Evolutionary conservation across 2,113 vertebrate species (phyloP).

Genomic region (Hylia prasina): DNA sequence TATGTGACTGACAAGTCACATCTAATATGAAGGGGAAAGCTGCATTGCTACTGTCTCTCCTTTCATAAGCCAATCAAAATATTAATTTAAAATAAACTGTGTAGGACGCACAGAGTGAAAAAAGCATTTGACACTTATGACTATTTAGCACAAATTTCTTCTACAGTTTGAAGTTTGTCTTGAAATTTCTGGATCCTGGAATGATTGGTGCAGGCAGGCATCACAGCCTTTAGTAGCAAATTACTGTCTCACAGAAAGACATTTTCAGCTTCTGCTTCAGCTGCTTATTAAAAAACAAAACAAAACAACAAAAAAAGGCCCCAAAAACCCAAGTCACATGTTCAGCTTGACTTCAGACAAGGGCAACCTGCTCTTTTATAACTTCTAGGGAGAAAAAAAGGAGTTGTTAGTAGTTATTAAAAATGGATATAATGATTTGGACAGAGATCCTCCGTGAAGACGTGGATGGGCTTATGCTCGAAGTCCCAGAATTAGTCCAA

Average conservation of each 20-base stretch:
- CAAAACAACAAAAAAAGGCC: background rate
- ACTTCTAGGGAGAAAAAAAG: conserved; percentile 74
- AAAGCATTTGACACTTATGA: conserved; percentile 21
- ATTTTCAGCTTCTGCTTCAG: conserved; percentile 83
- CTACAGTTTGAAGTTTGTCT: conserved; percentile 34
- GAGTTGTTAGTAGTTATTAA: conserved; percentile 82
- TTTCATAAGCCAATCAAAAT: conserved; percentile 45
- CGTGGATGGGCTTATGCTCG: conserved; percentile 67
- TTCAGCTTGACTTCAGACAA: conserved; percentile 82
- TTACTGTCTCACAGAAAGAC: conserved; percentile 84
- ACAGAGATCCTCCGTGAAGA: conserved; percentile 74
- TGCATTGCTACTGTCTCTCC: conserved; percentile 12
- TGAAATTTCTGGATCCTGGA: conserved; percentile 73
- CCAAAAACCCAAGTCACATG: conserved; percentile 72
- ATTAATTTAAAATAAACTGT: conserved; percentile 17
- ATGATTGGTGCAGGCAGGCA: conserved; percentile 79
- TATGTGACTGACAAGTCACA: background rate
- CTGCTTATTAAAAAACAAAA: conserved; percentile 71
- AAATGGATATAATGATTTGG: conserved; percentile 74
- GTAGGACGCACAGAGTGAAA: background rate
- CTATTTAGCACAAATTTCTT: conserved; percentile 20
- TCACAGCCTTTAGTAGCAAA: conserved; percentile 81
- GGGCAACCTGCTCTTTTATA: conserved; percentile 80
- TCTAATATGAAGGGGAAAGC: background rate
- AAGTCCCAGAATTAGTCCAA: conserved; percentile 75